phyloP scores from a whole-genome alignment of 2,113 vertebrate species.

The Aphelocoma coerulescens region DNA sequence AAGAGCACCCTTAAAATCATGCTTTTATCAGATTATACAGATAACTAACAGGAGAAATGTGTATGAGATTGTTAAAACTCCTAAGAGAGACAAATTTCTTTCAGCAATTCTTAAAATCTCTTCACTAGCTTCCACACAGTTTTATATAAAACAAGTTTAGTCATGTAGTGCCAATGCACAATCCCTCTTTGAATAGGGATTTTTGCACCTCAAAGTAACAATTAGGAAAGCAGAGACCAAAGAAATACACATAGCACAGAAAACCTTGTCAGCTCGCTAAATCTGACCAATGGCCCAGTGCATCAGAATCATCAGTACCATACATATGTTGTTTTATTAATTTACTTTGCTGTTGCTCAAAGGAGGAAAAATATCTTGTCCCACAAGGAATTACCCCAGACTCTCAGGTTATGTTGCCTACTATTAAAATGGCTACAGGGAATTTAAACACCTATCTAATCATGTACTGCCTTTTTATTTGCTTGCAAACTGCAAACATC shows the following conservation, averaged over 20 bases:
- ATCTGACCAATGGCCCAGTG: background rate
- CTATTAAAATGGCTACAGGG: background rate
- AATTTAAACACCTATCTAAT: background rate
- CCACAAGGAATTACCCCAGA: background rate
- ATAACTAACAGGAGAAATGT: background rate
- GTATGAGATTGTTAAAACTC: background rate
- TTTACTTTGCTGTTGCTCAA: background rate
- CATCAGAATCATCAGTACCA: background rate
- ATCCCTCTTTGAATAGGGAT: background rate
- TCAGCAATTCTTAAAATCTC: background rate
- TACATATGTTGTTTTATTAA: background rate
- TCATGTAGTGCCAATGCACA: background rate
- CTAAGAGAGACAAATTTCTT: background rate
- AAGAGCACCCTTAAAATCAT: background rate
- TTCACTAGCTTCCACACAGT: background rate
- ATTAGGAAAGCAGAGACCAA: background rate
- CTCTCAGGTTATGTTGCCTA: rapidly evolving
- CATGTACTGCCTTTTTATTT: background rate
- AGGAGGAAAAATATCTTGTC: background rate
- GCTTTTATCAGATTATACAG: background rate
- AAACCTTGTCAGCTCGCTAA: background rate
- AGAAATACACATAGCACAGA: background rate
- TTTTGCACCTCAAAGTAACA: background rate
- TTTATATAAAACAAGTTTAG: background rate
- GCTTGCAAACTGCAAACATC: background rate